phyloP scores from a whole-genome alignment of 2,797 vertebrate species.

The Peromyscus eremicus region DNA sequence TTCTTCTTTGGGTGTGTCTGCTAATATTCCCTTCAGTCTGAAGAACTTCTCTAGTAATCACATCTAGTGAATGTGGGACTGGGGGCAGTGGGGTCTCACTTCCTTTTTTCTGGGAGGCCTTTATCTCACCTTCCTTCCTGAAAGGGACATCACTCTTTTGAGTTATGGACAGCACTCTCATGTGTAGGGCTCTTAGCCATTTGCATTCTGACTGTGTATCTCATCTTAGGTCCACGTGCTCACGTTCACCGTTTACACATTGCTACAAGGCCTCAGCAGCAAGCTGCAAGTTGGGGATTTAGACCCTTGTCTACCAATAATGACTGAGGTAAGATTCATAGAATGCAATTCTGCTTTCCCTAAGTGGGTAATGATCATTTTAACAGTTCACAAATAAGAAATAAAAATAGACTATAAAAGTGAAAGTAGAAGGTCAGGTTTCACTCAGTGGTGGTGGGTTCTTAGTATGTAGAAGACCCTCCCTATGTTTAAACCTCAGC shows the following conservation, averaged over 20 bases:
- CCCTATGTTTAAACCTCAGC: neutral
- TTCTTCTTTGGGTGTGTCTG: neutral
- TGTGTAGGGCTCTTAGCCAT: neutral
- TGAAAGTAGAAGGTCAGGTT: neutral
- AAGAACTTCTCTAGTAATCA: neutral
- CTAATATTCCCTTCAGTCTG: neutral
- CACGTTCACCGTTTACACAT: slow-evolving; percentile 95
- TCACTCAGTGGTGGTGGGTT: neutral
- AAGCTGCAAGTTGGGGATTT: slow-evolving; percentile 94
- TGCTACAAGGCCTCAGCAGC: slow-evolving; percentile 91
- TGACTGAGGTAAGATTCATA: slow-evolving; percentile 92
- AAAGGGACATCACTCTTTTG: neutral
- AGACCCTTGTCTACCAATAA: slow-evolving; percentile 95
- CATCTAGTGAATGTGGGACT: neutral
- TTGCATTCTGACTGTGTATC: neutral
- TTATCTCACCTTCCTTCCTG: neutral
- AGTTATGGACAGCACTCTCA: neutral
- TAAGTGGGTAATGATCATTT: neutral
- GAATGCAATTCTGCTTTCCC: neutral
- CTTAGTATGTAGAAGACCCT: neutral
- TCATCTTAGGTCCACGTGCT: slow-evolving; percentile 95
- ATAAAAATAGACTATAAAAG: neutral
- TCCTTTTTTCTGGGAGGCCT: neutral
- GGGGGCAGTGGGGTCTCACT: neutral
- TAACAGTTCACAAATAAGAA: slow-evolving; percentile 37